Conservation (phyloP, 2,113 vertebrate species). For the Crotophaga sulcirostris region DNA sequence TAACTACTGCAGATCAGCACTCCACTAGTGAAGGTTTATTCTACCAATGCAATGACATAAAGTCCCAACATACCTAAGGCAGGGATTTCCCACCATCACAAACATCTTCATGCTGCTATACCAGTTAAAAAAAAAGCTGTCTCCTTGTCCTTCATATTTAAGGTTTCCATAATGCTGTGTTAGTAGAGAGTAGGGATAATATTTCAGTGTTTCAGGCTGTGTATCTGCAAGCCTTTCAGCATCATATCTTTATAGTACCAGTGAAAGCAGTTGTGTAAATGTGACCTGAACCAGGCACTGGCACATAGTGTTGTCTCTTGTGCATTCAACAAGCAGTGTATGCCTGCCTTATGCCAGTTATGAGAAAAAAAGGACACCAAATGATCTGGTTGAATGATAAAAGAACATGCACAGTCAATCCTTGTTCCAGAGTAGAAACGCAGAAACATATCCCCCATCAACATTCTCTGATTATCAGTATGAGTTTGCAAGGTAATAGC, state of each 20-base stretch:
- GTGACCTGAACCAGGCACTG: neutral
- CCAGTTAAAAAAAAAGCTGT: neutral
- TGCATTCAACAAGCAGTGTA: neutral
- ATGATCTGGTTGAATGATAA: neutral
- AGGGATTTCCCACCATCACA: neutral
- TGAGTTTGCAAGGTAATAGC: neutral
- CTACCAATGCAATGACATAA: neutral
- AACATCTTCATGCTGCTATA: neutral
- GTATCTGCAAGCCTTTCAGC: neutral
- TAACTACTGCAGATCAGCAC: neutral
- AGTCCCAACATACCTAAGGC: neutral
- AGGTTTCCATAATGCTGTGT: neutral
- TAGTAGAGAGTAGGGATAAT: neutral
- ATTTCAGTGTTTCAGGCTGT: neutral
- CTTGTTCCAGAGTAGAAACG: neutral
- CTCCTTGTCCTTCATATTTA: neutral
- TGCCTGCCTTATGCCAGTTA: neutral
- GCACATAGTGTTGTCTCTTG: neutral
- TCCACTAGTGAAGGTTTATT: neutral
- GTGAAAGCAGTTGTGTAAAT: neutral
- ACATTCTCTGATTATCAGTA: neutral
- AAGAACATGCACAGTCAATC: neutral
- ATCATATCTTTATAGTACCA: accelerated
- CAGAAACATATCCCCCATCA: neutral
- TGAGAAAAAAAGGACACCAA: neutral